These are phyloP conservation scores for Rosalia funebris DNA, from an alignment of 2,888 invertebrate species.

Conservation along the genomic window DNA sequence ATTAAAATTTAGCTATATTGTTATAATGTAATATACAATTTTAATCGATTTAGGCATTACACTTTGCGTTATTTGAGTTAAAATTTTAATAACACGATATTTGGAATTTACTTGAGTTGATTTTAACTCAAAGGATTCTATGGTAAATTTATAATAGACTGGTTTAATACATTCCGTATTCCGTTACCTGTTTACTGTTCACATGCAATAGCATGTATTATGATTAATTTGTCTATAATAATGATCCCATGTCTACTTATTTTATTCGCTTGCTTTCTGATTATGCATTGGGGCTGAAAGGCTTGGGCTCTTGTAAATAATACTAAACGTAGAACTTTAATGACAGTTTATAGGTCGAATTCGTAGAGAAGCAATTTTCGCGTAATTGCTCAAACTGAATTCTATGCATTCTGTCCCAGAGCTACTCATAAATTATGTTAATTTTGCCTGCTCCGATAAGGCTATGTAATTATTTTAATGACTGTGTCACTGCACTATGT, in stretches of 20 bases:
- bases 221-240: neutral
- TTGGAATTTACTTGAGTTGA: no score
- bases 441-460: neutral
- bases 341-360: neutral
- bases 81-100: no score
- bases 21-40: no score
- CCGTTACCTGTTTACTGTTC: no score
- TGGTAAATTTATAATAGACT: no score
- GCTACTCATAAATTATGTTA: conserved; percentile 1
- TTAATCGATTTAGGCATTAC: no score
- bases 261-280: neutral
- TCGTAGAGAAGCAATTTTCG: neutral
- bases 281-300: neutral
- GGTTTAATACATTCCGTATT: no score
- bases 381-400: neutral
- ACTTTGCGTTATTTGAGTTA: no score
- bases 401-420: neutral
- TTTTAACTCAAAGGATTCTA: no score
- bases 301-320: neutral
- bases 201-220: no score
- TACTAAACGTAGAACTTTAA: neutral
- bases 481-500: conserved; percentile 5
- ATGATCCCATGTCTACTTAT: neutral
- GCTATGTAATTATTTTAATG: conserved; percentile 2
- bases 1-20: no score